Base-by-base conservation (phyloP, 2,888 invertebrate genomes). In the Hypomecis punctinalis region DNA sequence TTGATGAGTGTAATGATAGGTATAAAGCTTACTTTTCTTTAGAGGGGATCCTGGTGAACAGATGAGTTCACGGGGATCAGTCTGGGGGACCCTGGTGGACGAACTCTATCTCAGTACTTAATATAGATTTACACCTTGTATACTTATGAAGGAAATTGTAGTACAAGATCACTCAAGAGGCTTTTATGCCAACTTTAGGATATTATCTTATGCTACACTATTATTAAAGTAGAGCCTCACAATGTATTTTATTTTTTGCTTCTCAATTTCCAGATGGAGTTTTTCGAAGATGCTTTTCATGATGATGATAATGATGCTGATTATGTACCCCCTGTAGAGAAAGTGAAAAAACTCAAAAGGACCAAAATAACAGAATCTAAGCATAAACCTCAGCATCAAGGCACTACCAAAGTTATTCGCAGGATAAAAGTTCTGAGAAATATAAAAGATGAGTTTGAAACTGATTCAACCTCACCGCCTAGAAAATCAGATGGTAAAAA, bases 241-340 rank as follows among this genome's bases (percentile, higher is more conserved):
- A n/a, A n/a, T n/a, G n/a, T n/a, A n/a, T n/a, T 7, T 35, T 36
- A 46, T 56, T 62, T 56, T 23, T 51, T 53, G 13, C 0, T 55
- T 37, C 36, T 61, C 13, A 5, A n/a, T 23, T 56, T 82, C 62
- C 70, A 91, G 90, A 74, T 77, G 54, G 91, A 91, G 75, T 90
- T 83, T 71, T 71, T 89, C 58, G 90, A 90, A 77, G 90, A 90
- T 72, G 84, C 85, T 45, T 91, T 86, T 72, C 85, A 88, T 81
- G 90, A 89, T 72, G 91, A 91, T 73, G 89, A 86, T 73, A 81
- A 88, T 73, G 91, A 91, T 77, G 86, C 82, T 66, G 90, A 91
- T 67, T 91, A 91, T 78, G 73, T 87, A n/a, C 91, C 91, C 51
- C 86, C 89, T 49, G 70, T 79, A 69, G 85, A 85, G 68, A 89